Base-by-base conservation (phyloP, 1,140 invertebrate species). In the Musca vetustissima region DNA sequence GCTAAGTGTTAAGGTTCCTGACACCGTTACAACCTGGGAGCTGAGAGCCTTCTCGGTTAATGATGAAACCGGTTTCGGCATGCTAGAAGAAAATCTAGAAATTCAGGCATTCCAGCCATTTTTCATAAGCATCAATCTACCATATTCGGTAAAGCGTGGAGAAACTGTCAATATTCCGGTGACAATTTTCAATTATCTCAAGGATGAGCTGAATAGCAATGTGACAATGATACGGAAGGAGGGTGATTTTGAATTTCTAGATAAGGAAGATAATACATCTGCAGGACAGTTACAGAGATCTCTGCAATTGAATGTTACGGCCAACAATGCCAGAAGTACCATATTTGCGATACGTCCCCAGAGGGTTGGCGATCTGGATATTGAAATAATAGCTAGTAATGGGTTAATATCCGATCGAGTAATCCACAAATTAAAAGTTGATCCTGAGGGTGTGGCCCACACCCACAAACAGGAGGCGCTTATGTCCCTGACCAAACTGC, bases 261-360 rank as follows among this genome's bases (percentile, higher is more conserved):
- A 57, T 57, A 4, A 64, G 8, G 28, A 13, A 15, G 19, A 15
- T 17, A 8, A 47, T 13, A 4, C 36, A 9, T 4, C 19, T 22
- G 3, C 8, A 2, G 24, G 19, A 28, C 13, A 57, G n/a, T 28
- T n/a, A 28, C 11, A 43, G n/a, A 43, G 36, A 43, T 43, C 36
- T 13, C 9, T 32, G 28, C 3, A 4, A 9, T 13, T 93, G 0
- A 83, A 83, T 11, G 86, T 95, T 0, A 85, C 86, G 61, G 85
- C 90, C 21, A 89, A 92, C 72, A 87, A 88, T 61, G 91, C 90
- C 15, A 84, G 84, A 1, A 87, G 90, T 4, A 88, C 92, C 0
- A 88, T 89, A 0, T 96, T 96, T 80, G 88, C 94, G 78, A 89
- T 96, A 43, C 88, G 88, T 50, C 90, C 93, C 1, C 88, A 86